phyloP scores from a whole-genome alignment of 2,797 vertebrate species.

The Lacerta viridis region DNA sequence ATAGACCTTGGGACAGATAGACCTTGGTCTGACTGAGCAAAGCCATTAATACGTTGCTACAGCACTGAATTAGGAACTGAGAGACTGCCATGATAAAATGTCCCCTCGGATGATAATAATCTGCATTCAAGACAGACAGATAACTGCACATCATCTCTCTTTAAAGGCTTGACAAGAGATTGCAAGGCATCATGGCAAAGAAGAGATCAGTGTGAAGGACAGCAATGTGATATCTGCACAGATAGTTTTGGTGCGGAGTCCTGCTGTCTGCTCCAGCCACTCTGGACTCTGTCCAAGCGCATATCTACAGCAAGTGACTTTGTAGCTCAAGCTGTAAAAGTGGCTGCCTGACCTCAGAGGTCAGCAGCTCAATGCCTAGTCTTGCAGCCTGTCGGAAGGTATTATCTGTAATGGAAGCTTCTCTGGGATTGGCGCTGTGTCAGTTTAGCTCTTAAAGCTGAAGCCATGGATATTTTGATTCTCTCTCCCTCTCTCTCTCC shows the following conservation, averaged over 20 bases:
- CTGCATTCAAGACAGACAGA: not conserved
- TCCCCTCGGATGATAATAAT: not conserved
- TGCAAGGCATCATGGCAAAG: not conserved
- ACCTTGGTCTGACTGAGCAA: not conserved
- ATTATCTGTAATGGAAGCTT: conserved; percentile 26
- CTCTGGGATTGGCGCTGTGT: not conserved
- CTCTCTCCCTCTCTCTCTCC: not conserved
- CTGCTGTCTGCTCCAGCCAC: not conserved
- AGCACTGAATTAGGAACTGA: not conserved
- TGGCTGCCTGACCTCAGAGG: conserved; percentile 21
- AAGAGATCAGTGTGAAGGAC: not conserved
- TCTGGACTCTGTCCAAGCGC: not conserved
- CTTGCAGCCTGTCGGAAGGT: conserved; percentile 17
- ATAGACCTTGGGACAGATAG: not conserved
- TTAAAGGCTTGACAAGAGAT: not conserved
- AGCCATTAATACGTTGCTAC: not conserved
- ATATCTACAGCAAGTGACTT: conserved; percentile 11
- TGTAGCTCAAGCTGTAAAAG: conserved; percentile 8
- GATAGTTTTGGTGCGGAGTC: not conserved
- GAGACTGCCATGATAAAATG: not conserved
- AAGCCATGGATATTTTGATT: conserved; percentile 19
- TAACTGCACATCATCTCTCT: not conserved
- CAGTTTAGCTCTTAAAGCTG: not conserved
- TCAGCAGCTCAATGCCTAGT: conserved; percentile 4
- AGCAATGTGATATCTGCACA: not conserved